Evolutionary conservation across 2,888 invertebrate species (phyloP).

Genomic region (Lasiommata megera): DNA sequence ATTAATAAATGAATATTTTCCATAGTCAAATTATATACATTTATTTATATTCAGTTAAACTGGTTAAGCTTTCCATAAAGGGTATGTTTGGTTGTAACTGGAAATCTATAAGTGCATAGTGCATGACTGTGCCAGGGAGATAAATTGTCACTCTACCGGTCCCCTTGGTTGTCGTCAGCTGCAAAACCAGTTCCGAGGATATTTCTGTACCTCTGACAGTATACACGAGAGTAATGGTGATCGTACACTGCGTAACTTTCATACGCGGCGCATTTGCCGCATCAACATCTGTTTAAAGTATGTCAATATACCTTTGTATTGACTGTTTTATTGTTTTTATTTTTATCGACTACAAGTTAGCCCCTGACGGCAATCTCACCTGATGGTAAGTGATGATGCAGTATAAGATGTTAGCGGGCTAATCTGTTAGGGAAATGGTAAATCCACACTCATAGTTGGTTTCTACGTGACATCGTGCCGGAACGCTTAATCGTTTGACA

Average conservation of each 20-base stretch:
- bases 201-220: background rate
- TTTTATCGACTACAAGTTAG: too few relatives aligned
- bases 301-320: too few relatives aligned
- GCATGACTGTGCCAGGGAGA: conserved; percentile 2
- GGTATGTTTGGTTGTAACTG: background rate
- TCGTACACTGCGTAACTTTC: background rate
- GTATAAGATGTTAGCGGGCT: too few relatives aligned
- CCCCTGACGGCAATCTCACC: too few relatives aligned
- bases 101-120: conserved; percentile 6
- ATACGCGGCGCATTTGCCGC: background rate
- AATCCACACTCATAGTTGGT: too few relatives aligned
- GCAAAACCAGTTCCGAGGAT: conserved; percentile 5
- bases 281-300: background rate
- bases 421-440: too few relatives aligned
- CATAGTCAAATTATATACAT: too few relatives aligned
- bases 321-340: too few relatives aligned
- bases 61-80: background rate
- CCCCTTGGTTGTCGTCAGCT: conserved; percentile 6
- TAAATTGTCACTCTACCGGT: conserved; percentile 17
- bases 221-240: background rate
- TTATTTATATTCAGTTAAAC: background rate
- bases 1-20: too few relatives aligned
- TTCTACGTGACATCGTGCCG: too few relatives aligned
- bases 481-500: too few relatives aligned
- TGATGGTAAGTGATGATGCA: too few relatives aligned